A percentile compares a stretch with the other conserved stretches of the same genome.
Conservation (phyloP, 2,113 vertebrate genomes). For the Eidolon helvum region DNA sequence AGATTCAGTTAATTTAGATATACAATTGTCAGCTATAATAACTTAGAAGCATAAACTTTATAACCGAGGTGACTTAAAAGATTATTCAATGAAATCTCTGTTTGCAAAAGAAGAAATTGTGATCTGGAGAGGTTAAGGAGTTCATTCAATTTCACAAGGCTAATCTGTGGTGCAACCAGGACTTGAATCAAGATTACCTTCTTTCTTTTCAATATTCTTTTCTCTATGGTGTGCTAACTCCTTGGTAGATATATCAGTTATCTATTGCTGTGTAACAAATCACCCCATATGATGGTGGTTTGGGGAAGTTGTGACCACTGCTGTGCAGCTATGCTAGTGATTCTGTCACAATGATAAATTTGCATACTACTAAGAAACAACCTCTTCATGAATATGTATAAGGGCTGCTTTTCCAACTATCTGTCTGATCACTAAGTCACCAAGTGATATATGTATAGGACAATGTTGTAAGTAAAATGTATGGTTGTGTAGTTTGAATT, state of each 20-base stretch:
- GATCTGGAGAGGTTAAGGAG: neutral
- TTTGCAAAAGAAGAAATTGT: neutral
- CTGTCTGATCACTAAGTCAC: neutral
- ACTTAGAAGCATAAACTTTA: neutral
- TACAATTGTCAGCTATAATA: neutral
- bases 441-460: neutral
- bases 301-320: neutral
- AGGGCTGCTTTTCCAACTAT: neutral
- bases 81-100: neutral
- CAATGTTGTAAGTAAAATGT: neutral
- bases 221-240: neutral
- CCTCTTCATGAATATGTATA: neutral
- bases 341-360: neutral
- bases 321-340: neutral
- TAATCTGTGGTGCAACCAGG: neutral
- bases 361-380: neutral
- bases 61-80: neutral
- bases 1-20: neutral
- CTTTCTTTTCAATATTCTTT: neutral
- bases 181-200: neutral
- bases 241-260: neutral
- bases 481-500: neutral
- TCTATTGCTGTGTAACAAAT: neutral
- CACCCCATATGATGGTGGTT: neutral
- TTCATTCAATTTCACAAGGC: neutral